Base-by-base conservation (phyloP, 2,113 vertebrate genomes). In the Vicugna pacos region DNA sequence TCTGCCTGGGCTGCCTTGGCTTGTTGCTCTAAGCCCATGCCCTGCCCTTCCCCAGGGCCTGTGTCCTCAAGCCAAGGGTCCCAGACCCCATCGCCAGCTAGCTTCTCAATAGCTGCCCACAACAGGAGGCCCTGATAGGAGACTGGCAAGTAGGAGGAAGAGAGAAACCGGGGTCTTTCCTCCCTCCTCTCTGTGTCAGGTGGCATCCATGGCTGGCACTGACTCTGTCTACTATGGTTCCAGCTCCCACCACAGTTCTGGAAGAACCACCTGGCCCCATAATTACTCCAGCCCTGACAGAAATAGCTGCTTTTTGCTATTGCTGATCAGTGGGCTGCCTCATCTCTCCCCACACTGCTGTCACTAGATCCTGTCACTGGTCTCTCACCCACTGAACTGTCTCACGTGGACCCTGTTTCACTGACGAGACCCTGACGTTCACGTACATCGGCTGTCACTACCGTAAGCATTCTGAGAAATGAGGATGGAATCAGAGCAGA, bases 221-320 rank as follows among this genome's bases (percentile, higher is more conserved):
- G 4, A 5, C 48, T 32, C 14, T 19, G 13, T 67, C 14, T 60
- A 24, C 14, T 22, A 1, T 1, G n/a, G 42, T 32, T 69, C 52
- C 65, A 50, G 11, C 48, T 48, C 80, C 28, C 30, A n/a, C 14
- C 6, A 0, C 0, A 4, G 50, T 52, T 65, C 60, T 42, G 38
- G 13, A n/a, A 38, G 16, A 30, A 16, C 28, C 3, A 9, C 4
- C 6, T 13, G 5, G 0, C 11, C n/a, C 32, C 14, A 26, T 48
- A 32, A 14, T 20, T 17, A 28, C 2, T 58, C 50, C 58, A 60
- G 19, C 56, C 14, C 15, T 58, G 8, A 12, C 0, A 24, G 52
- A 89, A 93, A 91, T 1, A 62, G 35, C 15, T 76, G 8, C 19
- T 48, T 42, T 67, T n/a, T 62, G 11, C 22, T 50, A 22, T 32